Conservation (phyloP, 2,113 vertebrate species). For the Marmota flaviventris region DNA sequence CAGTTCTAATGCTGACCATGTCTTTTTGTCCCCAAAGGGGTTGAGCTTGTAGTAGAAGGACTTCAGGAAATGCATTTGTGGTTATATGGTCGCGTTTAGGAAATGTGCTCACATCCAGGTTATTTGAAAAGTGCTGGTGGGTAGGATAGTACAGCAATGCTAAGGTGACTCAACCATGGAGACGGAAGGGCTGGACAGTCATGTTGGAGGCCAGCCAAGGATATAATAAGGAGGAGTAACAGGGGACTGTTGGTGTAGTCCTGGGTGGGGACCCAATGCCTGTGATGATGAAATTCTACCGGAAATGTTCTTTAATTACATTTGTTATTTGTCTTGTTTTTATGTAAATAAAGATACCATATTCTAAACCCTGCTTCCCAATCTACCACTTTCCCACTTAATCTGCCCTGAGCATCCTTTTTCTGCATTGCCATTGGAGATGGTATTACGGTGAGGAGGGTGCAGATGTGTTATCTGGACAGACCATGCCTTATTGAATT, state of each 20-base stretch:
- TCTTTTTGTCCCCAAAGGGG: neutral
- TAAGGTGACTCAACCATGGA: rapidly evolving
- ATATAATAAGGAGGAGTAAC: neutral
- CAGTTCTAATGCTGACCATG: neutral
- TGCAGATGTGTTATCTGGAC: neutral
- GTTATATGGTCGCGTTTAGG: rapidly evolving
- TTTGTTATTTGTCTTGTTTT: neutral
- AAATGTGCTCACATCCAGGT: neutral
- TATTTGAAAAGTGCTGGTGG: neutral
- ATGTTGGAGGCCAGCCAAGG: neutral
- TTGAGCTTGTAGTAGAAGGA: neutral
- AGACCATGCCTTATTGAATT: neutral
- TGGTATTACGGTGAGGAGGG: neutral
- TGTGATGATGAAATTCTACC: neutral
- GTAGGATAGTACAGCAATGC: neutral
- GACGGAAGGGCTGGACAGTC: neutral
- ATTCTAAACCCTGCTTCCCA: neutral
- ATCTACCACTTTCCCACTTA: neutral
- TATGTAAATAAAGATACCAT: neutral
- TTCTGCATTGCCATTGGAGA: neutral
- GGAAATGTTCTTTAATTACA: neutral
- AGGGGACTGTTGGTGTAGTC: neutral
- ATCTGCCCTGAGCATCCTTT: rapidly evolving
- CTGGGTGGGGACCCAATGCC: neutral
- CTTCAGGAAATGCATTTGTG: neutral